Conservation (phyloP, 1,140 invertebrate genomes). For the Brachionus paranguensis region DNA sequence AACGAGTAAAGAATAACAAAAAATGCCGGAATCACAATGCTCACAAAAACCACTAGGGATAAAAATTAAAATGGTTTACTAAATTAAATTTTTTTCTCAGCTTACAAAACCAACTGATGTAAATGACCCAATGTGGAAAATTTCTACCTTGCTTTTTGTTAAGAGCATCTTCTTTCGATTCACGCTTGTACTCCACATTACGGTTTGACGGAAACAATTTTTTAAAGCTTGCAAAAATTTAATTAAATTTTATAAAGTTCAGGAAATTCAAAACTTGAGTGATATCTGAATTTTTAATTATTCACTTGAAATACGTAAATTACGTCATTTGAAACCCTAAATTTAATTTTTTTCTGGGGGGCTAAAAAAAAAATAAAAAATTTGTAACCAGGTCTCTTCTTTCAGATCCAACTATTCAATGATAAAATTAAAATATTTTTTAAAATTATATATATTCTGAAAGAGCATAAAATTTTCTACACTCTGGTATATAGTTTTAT, state of each 20-base stretch:
- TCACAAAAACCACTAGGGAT: constrained; percentile 47
- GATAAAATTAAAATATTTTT: too few relatives aligned
- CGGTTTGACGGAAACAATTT: constrained; percentile 6
- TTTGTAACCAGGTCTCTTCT: too few relatives aligned
- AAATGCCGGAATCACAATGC: constrained; percentile 48
- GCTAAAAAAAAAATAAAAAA: too few relatives aligned
- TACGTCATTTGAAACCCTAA: too few relatives aligned
- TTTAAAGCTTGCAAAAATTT: not conserved
- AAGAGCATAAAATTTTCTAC: too few relatives aligned
- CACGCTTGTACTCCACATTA: constrained; percentile 41
- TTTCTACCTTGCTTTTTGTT: constrained; percentile 48
- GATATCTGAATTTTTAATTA: too few relatives aligned
- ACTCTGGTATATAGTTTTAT: too few relatives aligned
- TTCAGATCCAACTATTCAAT: too few relatives aligned
- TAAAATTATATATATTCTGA: too few relatives aligned
- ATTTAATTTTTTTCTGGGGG: too few relatives aligned
- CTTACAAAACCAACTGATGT: constrained; percentile 52
- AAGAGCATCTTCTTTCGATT: constrained; percentile 31
- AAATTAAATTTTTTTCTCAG: not conserved
- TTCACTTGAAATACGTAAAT: too few relatives aligned
- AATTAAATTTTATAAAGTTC: not conserved
- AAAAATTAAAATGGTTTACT: not conserved
- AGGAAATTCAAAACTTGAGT: too few relatives aligned
- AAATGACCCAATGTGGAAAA: constrained; percentile 51
- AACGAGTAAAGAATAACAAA: constrained; percentile 55